Conservation (phyloP, 1,140 invertebrate genomes). For the Drosophila nasuta region DNA sequence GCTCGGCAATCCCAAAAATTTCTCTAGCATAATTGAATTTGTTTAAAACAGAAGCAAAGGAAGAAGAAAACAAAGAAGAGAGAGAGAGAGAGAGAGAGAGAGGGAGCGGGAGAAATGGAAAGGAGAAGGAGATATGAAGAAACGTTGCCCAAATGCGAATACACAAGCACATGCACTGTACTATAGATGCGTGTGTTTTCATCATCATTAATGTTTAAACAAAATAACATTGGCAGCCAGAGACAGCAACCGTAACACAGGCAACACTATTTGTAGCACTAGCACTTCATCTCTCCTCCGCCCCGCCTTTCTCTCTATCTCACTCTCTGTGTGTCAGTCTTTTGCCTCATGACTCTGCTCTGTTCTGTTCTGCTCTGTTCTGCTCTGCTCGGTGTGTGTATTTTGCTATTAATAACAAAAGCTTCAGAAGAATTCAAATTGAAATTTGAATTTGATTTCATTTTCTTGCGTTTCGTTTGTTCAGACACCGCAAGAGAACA, state of each 20-base stretch:
- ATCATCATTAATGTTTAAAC: conserved; percentile 81
- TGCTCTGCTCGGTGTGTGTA: conserved; percentile 72
- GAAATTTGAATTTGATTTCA: conserved; percentile 35
- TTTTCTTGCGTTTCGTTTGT: conserved; percentile 65
- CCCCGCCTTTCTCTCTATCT: not conserved
- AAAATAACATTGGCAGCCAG: conserved; percentile 74
- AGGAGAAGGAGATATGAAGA: conserved; percentile 11
- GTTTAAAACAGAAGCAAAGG: conserved; percentile 8
- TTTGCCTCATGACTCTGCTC: conserved; percentile 20
- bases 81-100: not conserved
- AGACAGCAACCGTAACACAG: conserved; percentile 26
- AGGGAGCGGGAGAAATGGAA: not conserved
- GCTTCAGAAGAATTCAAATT: conserved; percentile 75
- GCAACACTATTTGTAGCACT: conserved; percentile 21
- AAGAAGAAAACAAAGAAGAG: not conserved
- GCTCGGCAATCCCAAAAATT: conserved; percentile 19
- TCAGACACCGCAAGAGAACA: conserved; percentile 74
- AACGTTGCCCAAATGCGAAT: conserved; percentile 51
- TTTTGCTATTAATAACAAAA: conserved; percentile 81
- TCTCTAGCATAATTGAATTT: conserved; percentile 34
- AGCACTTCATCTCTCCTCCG: not conserved
- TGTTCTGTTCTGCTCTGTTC: not conserved
- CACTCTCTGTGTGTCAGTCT: too few relatives aligned
- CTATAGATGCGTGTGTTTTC: conserved; percentile 71
- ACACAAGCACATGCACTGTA: conserved; percentile 37